Percentiles rank a stretch among this genome's conserved stretches.
phyloP scores from a whole-genome alignment of 2,113 vertebrate genomes.

The Gallinago jamesoni region DNA sequence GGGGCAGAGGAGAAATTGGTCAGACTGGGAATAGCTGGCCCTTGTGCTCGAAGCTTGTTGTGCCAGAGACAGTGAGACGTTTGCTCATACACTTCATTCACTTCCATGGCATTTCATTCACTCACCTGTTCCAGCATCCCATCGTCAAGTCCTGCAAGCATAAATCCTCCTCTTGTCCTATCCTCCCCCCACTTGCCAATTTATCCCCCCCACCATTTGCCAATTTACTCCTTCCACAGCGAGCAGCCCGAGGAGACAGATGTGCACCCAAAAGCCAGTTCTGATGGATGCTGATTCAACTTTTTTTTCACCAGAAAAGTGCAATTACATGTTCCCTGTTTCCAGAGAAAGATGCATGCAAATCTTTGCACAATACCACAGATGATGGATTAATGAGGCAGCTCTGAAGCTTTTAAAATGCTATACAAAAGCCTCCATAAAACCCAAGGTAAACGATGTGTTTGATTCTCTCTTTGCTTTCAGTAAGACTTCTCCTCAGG shows the following conservation, averaged over 20 bases:
- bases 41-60: neutral
- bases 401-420: conserved; percentile 32
- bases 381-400: neutral
- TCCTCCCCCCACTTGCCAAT: neutral
- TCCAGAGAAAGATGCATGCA: neutral
- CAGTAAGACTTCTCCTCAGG: conserved; percentile 29
- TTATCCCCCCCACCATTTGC: neutral
- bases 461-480: conserved; percentile 27
- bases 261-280: neutral
- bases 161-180: neutral
- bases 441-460: neutral
- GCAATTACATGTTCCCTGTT: neutral
- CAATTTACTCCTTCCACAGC: neutral
- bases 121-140: neutral
- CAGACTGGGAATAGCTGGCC: neutral
- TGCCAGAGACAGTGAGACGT: neutral
- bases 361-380: neutral
- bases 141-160: neutral
- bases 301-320: neutral
- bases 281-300: neutral
- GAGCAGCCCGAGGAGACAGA: neutral
- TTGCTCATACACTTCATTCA: neutral
- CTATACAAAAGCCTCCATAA: fast-evolving
- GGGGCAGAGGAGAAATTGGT: neutral
- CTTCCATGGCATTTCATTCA: neutral